Percentiles rank a stretch among this genome's conserved stretches.
Conservation (phyloP, 2,797 vertebrate genomes). For the Odontamblyopus rebecca region DNA sequence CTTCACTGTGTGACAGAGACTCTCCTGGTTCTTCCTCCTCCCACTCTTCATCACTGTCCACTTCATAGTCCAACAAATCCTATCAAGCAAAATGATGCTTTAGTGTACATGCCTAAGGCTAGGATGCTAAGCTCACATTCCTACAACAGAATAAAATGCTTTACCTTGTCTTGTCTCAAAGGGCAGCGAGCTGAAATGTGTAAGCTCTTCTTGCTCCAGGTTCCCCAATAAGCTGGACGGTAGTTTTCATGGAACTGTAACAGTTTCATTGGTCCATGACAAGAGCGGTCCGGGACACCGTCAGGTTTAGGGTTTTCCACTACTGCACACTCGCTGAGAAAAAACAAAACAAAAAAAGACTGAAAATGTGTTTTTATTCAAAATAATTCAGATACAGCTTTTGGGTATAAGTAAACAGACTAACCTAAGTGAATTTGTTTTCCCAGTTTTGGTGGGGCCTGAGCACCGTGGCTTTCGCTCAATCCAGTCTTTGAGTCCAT, state of each 20-base stretch:
- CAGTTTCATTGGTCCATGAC: slow-evolving; percentile 91
- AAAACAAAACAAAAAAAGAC: neutral
- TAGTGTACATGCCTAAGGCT: neutral
- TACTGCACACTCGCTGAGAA: slow-evolving; percentile 77
- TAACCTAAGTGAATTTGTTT: slow-evolving; percentile 53
- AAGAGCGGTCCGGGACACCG: slow-evolving; percentile 76
- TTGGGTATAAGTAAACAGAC: neutral
- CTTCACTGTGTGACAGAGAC: slow-evolving; percentile 97
- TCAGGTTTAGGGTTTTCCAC: slow-evolving; percentile 72
- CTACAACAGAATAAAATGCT: neutral
- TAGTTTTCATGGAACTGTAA: slow-evolving; percentile 93
- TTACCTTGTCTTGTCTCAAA: slow-evolving; percentile 86
- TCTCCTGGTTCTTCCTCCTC: slow-evolving; percentile 98
- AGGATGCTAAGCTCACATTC: neutral
- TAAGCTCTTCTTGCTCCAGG: slow-evolving; percentile 86
- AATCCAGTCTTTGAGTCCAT: slow-evolving; percentile 84
- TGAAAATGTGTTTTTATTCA: neutral
- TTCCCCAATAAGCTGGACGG: slow-evolving; percentile 98
- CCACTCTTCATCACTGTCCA: slow-evolving; percentile 98
- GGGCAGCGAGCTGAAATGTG: slow-evolving; percentile 84
- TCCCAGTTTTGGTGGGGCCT: slow-evolving; percentile 76
- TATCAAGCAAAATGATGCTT: slow-evolving; percentile 47
- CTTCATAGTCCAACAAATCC: slow-evolving; percentile 91
- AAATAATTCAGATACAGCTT: neutral
- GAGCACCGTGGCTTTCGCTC: slow-evolving; percentile 76